Base-by-base conservation (phyloP, 2,113 vertebrate genomes). In the Gobius niger region DNA sequence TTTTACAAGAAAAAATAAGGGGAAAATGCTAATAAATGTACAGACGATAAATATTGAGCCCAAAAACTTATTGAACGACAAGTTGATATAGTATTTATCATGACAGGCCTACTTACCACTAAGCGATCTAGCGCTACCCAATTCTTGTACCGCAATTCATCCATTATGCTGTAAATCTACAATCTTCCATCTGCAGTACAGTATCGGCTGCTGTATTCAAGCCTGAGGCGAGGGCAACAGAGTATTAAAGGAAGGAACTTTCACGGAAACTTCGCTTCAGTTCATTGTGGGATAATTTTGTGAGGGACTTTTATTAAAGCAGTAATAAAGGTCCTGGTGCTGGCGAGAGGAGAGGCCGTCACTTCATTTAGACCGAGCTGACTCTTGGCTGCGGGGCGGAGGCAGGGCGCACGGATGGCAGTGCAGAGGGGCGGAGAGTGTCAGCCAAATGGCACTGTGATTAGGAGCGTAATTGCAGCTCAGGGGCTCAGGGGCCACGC, bases 281-380 rank as follows among this genome's bases (percentile, higher is more conserved):
- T 82, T 86, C 85, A 88, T 84, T 83, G 80, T 87, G 77, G 78
- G 83, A 76, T 85, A 83, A 88, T 91, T 92, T 90, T 82, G 82
- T 87, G 89, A 89, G 70, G 82, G 88, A 91, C 91, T 93, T 91
- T 91, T 91, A 92, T 94, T 93, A 91, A 92, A 94, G 93, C 81
- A 89, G 85, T 94, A 93, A 94, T 93, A 94, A 95, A 94, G 42
- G 93, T 89, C 90, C 90, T 92, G 91, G 87, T 81, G 88, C 83
- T 76, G 87, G 87, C 66, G 92, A 90, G 70, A 87, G 91, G 90
- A 90, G 82, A 93, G 93, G 92, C 92, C 90, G 93, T 94, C 93
- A 95, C 94, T 96, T 96, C 93, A 95, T 95, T 95, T 94, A 92
- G 93, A 94, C 95, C 95, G 94, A 85, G 94, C 95, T 95, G 92